Evolutionary conservation across 2,888 invertebrate genomes (phyloP), one percentile per base, ranked within the genome.

Genomic region (Busseola fusca): DNA sequence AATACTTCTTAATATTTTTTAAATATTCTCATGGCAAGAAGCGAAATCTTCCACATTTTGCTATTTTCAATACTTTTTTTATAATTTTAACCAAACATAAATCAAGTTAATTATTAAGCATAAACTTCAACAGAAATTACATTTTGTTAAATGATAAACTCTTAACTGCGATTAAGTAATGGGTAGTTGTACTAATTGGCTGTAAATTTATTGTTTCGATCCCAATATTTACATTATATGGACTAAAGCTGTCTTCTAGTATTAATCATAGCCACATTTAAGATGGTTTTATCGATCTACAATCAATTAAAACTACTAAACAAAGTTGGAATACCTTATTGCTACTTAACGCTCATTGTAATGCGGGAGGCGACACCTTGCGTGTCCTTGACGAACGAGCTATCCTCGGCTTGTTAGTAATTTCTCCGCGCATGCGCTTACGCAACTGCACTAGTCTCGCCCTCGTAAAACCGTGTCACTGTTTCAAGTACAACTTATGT

Each of bases 391-490:
- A 91, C 90, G 88, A 83, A 78, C 86, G 81, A 76, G 69, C 86
- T 87, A 92, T 92, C 91, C 88, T 88, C 89, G 70, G 87, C 92
- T 93, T 90, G 90, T 94, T 94, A 90, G 93, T 93, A 93, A 92
- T 93, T 92, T 94, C 93, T 93, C 90, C 90, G 91, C 92, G 89
- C 89, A 87, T 86, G 68, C 80, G 77, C 77, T 95, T 95, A 88
- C 94, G 92, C 91, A 95, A 95, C 80, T 78, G 83, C 80, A 89
- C 91, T 92, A 92, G 91, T 91, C 88, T 91, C 89, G 92, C 91
- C 91, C 89, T 92, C 91, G 89, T 84, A 75, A 91, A 95, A 93
- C 91, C 87, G 91, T 94, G 95, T 94, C 93, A 95, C 92, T 93
- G 88, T 95, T 94, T 94, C 94, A 94, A 95, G 95, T 93, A 93